These are phyloP conservation scores for Teleogryllus oceanicus DNA, from an alignment of 2,888 invertebrate species.

Conservation along the genomic window DNA sequence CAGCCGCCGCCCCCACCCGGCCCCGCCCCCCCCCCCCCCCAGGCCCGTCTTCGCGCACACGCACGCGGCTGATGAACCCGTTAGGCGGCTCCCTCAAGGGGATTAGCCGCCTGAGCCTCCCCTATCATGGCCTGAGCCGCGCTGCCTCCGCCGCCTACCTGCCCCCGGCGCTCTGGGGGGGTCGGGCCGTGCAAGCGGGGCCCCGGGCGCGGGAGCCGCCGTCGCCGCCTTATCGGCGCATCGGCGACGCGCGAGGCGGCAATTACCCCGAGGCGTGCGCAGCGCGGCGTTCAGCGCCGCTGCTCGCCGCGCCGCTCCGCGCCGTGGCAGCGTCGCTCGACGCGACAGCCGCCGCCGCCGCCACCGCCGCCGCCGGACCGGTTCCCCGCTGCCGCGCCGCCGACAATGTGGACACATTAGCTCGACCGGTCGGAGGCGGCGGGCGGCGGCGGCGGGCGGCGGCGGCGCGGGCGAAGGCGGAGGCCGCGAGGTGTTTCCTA, in stretches of 20 bases:
- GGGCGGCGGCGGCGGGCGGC: neutral
- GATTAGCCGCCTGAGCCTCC: conserved; percentile 10
- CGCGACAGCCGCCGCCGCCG: neutral
- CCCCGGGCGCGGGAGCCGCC: neutral
- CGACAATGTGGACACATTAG: conserved; percentile 18
- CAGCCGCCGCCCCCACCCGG: neutral
- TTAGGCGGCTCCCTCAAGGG: conserved; percentile 9
- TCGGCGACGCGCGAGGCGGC: conserved; percentile 1
- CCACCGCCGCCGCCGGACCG: neutral
- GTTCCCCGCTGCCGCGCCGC: conserved; percentile 1
- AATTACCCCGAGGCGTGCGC: neutral
- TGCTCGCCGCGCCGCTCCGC: neutral
- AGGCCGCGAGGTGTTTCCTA: conserved; percentile 4
- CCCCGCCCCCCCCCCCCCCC: neutral
- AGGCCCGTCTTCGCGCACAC: neutral
- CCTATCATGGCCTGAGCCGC: neutral
- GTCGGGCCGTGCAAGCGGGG: neutral
- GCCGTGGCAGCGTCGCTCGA: neutral
- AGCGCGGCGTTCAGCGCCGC: neutral
- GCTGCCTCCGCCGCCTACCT: neutral
- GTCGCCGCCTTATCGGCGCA: neutral
- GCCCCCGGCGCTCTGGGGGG: neutral
- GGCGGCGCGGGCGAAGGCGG: neutral
- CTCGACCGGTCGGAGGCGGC: conserved; percentile 5
- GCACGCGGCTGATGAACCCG: conserved; percentile 7